phyloP scores from a whole-genome alignment of 2,113 vertebrate genomes.

The Scomber japonicus region DNA sequence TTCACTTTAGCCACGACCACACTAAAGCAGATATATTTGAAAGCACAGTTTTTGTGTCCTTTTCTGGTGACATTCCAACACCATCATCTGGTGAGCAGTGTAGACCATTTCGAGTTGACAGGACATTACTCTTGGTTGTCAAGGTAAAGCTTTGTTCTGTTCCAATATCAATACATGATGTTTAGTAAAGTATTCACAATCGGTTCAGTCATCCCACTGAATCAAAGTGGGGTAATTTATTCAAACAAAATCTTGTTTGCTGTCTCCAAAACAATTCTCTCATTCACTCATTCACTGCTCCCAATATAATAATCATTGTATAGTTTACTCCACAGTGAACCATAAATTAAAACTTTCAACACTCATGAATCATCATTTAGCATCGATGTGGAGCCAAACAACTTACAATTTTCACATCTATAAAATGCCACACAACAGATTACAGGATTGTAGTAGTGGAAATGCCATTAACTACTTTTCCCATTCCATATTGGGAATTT shows the following conservation, averaged over 20 bases:
- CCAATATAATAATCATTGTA: neutral
- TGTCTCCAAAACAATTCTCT: neutral
- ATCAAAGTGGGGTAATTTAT: neutral
- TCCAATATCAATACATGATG: neutral
- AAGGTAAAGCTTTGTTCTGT: neutral
- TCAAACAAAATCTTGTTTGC: neutral
- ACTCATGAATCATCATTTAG: neutral
- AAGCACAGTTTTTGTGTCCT: neutral
- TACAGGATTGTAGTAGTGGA: too few relatives aligned
- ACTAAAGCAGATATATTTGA: slow-evolving; percentile 33
- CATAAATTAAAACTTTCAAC: too few relatives aligned
- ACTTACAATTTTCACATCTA: neutral
- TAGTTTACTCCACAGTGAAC: neutral
- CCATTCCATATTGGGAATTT: too few relatives aligned
- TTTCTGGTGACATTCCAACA: too few relatives aligned
- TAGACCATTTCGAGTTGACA: neutral
- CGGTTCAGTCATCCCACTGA: neutral
- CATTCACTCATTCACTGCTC: neutral
- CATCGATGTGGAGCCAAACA: neutral
- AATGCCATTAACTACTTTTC: too few relatives aligned
- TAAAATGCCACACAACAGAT: neutral
- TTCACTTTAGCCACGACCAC: slow-evolving; percentile 21
- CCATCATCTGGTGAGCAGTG: neutral
- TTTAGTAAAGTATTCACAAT: slow-evolving; percentile 1
- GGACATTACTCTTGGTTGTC: neutral